Base-by-base conservation (phyloP, 2,113 vertebrate species). In the Cricetomys ansorgei region DNA sequence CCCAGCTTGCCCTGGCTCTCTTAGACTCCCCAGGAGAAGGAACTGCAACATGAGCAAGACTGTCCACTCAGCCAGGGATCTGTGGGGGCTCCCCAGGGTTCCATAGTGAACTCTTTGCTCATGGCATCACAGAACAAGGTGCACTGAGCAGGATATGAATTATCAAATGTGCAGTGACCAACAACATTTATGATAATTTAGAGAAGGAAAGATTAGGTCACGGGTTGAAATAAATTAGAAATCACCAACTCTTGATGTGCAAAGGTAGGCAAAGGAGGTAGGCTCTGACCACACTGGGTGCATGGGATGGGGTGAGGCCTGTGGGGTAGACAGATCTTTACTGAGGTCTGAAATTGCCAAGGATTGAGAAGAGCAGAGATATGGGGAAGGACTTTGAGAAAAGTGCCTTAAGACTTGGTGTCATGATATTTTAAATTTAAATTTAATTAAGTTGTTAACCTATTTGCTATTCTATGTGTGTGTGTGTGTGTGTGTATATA, bases 71-170 rank as follows among this genome's bases (percentile, higher is more conserved):
- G 31, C 16, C 2, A 37, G 53, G 5, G 19, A 50, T 6, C 23
- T 12, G 3, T 0, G 2, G 43, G 40, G 21, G 23, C 1, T 50
- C 19, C n/a, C 0, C 1, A 7, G 25, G 8, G 8, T 9, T 12
- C 29, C 2, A 1, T 2, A 50, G 37, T 37, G 2, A 25, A 5
- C 11, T 37, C 50, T 7, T 0, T 19, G 5, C 17, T 15, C 73
- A 2, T 0, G 4, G 23, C 8, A 3, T 3, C 3, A 8, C 8
- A 25, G 40, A 7, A 21, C 37, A 12, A 31, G 59, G 48, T 15
- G 4, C 27, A 4, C 11, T 25, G 21, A 45, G 45, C 2, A 4
- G 27, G 53, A 19, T 7, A 29, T 4, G 0, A 8, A 29, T 29
- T 81, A n/a, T 0, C 13, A n/a, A 23, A 9, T 0, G 6, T 21